These are phyloP conservation scores for Diplodus puntazzo DNA, from an alignment of 2,797 vertebrate species.

Conservation along the genomic window DNA sequence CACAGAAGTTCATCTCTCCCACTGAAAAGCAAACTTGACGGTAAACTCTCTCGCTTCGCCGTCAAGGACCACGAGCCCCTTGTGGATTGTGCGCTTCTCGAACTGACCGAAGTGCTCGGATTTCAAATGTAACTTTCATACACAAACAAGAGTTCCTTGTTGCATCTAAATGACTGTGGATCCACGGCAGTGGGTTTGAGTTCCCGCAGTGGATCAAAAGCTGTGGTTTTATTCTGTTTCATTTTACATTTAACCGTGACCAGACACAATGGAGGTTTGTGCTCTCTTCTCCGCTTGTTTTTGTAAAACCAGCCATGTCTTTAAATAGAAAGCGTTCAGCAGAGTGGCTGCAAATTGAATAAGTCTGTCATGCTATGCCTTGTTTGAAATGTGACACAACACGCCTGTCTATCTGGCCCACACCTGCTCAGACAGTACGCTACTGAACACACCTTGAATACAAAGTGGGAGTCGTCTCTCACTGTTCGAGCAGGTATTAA, in stretches of 20 bases:
- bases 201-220: slow-evolving; percentile 33
- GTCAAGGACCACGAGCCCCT: slow-evolving; percentile 23
- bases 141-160: slow-evolving; percentile 10
- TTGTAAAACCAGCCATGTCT: slow-evolving; percentile 18
- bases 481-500: neutral
- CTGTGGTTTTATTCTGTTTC: slow-evolving; percentile 24
- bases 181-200: neutral
- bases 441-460: neutral
- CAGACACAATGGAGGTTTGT: slow-evolving; percentile 10
- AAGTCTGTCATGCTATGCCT: slow-evolving; percentile 30
- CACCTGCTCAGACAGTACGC: neutral
- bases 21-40: slow-evolving; percentile 51
- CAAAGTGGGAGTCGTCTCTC: neutral
- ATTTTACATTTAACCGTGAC: slow-evolving; percentile 35
- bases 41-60: slow-evolving; percentile 6
- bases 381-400: slow-evolving; percentile 24
- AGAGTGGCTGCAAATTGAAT: slow-evolving; percentile 33
- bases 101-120: neutral
- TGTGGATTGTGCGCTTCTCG: slow-evolving; percentile 32
- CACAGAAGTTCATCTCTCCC: slow-evolving; percentile 17
- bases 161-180: slow-evolving; percentile 31
- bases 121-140: slow-evolving; percentile 26
- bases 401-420: slow-evolving; percentile 1
- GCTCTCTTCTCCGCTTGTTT: slow-evolving; percentile 1
- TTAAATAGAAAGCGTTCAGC: slow-evolving; percentile 11